Evolutionary conservation across 2,113 vertebrate genomes (phyloP).

Genomic region (Eidolon helvum): DNA sequence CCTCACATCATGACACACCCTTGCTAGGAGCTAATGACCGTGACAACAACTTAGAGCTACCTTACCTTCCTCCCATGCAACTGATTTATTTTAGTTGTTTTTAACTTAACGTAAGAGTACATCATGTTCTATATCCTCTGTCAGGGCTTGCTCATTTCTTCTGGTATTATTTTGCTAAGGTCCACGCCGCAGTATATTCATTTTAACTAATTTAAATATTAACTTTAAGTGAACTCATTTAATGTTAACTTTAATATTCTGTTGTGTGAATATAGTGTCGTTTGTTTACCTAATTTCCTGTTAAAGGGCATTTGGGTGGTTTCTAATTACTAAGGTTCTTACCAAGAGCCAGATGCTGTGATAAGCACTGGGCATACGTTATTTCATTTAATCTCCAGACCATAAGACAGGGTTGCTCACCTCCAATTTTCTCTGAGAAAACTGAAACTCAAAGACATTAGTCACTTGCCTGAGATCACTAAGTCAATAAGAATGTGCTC

Average conservation of each 20-base stretch:
- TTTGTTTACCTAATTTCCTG: neutral
- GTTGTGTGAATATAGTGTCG: neutral
- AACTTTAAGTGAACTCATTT: neutral
- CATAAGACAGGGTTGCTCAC: neutral
- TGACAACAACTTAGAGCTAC: neutral
- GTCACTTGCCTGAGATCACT: neutral
- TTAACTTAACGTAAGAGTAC: neutral
- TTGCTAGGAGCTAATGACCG: neutral
- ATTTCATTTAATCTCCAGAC: neutral
- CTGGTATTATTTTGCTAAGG: too few species aligned
- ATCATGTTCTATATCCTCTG: neutral
- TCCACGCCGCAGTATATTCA: too few species aligned
- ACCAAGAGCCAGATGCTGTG: neutral
- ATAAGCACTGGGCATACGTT: neutral
- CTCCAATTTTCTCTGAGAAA: neutral
- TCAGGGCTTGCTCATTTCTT: neutral
- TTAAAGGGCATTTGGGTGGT: neutral
- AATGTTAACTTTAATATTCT: neutral
- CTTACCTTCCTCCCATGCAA: fast-evolving
- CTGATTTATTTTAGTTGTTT: neutral
- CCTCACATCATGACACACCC: neutral
- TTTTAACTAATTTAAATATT: neutral
- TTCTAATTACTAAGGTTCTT: neutral
- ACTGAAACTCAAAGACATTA: neutral
- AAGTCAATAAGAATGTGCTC: neutral